Conservation (phyloP, 1,140 invertebrate genomes). For the Melipona quadrifasciata region DNA sequence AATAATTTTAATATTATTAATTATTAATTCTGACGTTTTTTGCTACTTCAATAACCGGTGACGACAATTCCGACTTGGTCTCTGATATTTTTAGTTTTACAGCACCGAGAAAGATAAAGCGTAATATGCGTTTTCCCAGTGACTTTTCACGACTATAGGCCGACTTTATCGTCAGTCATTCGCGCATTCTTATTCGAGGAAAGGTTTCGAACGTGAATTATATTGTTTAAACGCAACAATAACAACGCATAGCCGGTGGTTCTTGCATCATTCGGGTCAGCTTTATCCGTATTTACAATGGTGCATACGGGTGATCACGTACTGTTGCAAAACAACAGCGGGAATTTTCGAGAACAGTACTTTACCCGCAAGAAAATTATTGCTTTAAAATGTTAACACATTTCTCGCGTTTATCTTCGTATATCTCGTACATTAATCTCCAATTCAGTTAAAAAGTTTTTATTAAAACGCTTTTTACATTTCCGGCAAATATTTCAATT, state of each 20-base stretch:
- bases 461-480: not conserved
- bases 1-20: not conserved
- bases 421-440: not conserved
- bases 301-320: conserved; percentile 41
- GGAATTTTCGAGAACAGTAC: conserved; percentile 32
- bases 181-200: conserved; percentile 23
- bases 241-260: conserved; percentile 6
- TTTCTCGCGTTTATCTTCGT: not conserved
- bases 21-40: not conserved
- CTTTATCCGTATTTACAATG: conserved; percentile 45
- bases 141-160: not conserved
- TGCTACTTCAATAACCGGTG: no score
- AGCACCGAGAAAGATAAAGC: not conserved
- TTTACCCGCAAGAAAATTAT: not conserved
- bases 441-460: not conserved
- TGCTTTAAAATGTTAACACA: not conserved
- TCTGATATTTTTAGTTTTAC: conserved; percentile 4
- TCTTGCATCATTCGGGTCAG: conserved; percentile 44
- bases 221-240: conserved; percentile 31
- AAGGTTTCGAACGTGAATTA: conserved; percentile 2
- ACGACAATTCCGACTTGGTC: not conserved
- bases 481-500: no score
- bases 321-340: conserved; percentile 31
- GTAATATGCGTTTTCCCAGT: not conserved
- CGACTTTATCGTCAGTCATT: conserved; percentile 10